These are phyloP conservation scores for Caenorhabditis japonica DNA, from an alignment of 2,888 invertebrate genomes.

Conservation along the genomic window DNA sequence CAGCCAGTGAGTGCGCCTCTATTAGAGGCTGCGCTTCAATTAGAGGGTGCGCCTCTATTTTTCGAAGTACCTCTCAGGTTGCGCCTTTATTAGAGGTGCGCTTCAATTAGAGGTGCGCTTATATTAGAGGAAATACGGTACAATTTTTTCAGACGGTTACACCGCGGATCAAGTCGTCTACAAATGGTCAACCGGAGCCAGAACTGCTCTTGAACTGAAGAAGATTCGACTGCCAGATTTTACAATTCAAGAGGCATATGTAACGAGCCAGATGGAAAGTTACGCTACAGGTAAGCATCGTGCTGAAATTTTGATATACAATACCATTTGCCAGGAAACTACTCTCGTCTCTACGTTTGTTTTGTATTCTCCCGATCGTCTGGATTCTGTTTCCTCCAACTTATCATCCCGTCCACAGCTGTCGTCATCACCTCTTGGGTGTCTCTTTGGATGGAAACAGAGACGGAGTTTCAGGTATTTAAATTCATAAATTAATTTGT, in stretches of 20 bases:
- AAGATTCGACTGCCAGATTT: conserved; percentile 74
- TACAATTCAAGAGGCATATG: conserved; percentile 73
- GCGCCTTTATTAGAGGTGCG: too few species aligned
- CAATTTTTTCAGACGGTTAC: conserved; percentile 69
- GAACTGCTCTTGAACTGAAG: conserved; percentile 66
- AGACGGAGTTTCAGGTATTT: conserved; percentile 65
- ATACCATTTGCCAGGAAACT: conserved; percentile 62
- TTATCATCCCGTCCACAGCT: conserved; percentile 76
- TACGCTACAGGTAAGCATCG: conserved; percentile 73
- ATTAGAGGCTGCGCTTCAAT: too few species aligned
- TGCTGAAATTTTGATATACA: too few species aligned
- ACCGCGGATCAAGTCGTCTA: conserved; percentile 74
- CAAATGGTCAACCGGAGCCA: conserved; percentile 69
- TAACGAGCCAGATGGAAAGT: conserved; percentile 72
- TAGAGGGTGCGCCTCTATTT: too few species aligned
- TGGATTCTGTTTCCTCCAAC: conserved; percentile 76
- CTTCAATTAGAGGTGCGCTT: too few species aligned
- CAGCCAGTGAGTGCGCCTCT: too few species aligned
- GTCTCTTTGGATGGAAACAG: conserved; percentile 77
- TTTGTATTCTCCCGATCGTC: conserved; percentile 75
- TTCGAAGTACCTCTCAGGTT: too few species aligned
- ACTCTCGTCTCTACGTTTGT: conserved; percentile 75
- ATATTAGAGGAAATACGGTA: too few species aligned
- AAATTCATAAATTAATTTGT: not conserved
- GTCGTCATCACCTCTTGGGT: conserved; percentile 77